Percentiles rank a stretch among this genome's conserved stretches.
Conservation (phyloP, 2,888 invertebrate genomes). For the Glyphotaelius pellucidus region DNA sequence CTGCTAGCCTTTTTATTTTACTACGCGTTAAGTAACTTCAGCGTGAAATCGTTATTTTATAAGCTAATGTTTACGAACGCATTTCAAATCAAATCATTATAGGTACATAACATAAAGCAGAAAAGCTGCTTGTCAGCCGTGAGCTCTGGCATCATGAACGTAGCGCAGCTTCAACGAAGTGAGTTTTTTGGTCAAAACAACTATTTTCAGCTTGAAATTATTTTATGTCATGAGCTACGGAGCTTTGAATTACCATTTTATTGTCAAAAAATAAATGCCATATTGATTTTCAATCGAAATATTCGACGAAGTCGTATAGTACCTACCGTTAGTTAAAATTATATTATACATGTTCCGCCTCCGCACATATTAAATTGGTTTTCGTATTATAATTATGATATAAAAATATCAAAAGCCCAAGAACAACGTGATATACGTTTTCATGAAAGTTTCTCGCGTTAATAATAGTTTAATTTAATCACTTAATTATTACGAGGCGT, state of each 20-base stretch:
- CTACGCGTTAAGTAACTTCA: neutral
- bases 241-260: neutral
- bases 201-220: neutral
- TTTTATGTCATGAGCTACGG: neutral
- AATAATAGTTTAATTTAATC: neutral
- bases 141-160: neutral
- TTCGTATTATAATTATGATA: neutral
- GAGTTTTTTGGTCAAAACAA: neutral
- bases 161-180: neutral
- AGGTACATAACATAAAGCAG: too few species aligned
- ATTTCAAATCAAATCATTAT: neutral
- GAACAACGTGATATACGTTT: neutral
- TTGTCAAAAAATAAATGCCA: neutral
- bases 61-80: neutral
- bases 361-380: too few species aligned
- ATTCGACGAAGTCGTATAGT: neutral
- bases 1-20: neutral
- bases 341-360: too few species aligned
- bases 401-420: neutral
- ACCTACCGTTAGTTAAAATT: too few species aligned
- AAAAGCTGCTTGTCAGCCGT: neutral
- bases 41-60: neutral
- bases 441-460: neutral
- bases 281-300: neutral
- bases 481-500: neutral